These are phyloP conservation scores for Bombus vancouverensis DNA, from an alignment of 1,140 invertebrate genomes.

Conservation along the genomic window DNA sequence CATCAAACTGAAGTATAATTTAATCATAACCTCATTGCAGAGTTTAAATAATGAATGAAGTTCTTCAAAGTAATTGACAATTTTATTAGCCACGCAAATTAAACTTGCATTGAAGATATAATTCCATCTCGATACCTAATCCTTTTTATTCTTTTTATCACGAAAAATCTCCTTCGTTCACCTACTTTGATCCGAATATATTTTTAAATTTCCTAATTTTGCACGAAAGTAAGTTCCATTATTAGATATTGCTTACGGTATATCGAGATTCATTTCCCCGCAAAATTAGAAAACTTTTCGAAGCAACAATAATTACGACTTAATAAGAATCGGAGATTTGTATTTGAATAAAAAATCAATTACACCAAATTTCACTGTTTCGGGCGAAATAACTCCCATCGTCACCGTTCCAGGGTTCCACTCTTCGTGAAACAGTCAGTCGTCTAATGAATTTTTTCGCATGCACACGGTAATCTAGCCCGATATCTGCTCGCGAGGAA, in stretches of 20 bases:
- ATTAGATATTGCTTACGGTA: too few species aligned
- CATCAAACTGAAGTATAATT: background rate
- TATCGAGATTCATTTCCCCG: too few species aligned
- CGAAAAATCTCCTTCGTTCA: background rate
- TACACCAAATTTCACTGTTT: too few species aligned
- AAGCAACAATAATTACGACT: too few species aligned
- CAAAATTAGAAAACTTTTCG: too few species aligned
- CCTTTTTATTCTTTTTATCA: background rate
- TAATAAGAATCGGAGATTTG: too few species aligned
- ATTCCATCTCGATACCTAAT: background rate
- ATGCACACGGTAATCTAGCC: conserved; percentile 51
- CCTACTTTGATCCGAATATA: too few species aligned
- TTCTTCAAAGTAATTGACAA: background rate
- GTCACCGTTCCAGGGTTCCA: background rate
- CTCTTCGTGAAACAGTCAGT: background rate
- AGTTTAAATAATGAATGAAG: background rate
- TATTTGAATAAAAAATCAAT: too few species aligned
- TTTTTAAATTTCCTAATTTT: too few species aligned
- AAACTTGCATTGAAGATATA: background rate
- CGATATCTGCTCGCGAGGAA: conserved; percentile 51
- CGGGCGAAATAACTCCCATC: background rate
- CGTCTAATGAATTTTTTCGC: background rate
- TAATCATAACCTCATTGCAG: background rate
- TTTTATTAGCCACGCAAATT: background rate
- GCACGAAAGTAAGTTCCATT: too few species aligned